A percentile compares a stretch with the other conserved stretches of the same genome.
Evolutionary conservation across 2,113 vertebrate species (phyloP).

Genomic region (Edolisoma coerulescens): DNA sequence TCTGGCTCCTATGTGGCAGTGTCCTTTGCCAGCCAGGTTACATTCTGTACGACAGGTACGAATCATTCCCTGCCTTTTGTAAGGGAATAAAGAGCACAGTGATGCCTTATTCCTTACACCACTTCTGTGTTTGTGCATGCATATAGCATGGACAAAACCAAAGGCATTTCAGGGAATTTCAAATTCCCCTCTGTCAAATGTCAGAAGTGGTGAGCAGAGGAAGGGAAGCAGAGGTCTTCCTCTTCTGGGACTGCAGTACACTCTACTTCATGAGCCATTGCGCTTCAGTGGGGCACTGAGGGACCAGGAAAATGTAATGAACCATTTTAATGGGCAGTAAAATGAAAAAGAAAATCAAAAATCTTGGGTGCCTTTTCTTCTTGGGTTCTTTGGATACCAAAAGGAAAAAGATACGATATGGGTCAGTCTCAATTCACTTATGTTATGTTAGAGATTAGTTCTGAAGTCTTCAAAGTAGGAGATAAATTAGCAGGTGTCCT

Average conservation of each 20-base stretch:
- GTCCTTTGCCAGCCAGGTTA: not conserved
- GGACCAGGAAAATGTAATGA: not conserved
- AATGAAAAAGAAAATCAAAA: not conserved
- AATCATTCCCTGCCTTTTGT: not conserved
- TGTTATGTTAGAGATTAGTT: not conserved
- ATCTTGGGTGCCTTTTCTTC: not conserved
- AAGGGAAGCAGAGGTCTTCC: not conserved
- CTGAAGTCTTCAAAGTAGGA: not conserved
- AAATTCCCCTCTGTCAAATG: not conserved
- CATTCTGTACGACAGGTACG: not conserved
- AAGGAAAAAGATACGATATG: not conserved
- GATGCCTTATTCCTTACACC: not conserved
- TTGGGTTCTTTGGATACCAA: not conserved
- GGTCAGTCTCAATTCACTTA: not conserved
- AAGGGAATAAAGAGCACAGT: not conserved
- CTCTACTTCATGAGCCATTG: accelerated
- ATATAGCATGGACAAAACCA: not conserved
- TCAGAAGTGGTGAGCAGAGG: not conserved
- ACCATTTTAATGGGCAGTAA: not conserved
- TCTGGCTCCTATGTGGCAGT: not conserved
- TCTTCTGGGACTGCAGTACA: not conserved
- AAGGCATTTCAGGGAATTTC: not conserved
- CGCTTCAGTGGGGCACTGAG: not conserved
- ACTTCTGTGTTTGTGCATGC: not conserved
- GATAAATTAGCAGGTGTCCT: not conserved